Base-by-base conservation (phyloP, 2,888 invertebrate genomes). In the Nomada hirtipes region DNA sequence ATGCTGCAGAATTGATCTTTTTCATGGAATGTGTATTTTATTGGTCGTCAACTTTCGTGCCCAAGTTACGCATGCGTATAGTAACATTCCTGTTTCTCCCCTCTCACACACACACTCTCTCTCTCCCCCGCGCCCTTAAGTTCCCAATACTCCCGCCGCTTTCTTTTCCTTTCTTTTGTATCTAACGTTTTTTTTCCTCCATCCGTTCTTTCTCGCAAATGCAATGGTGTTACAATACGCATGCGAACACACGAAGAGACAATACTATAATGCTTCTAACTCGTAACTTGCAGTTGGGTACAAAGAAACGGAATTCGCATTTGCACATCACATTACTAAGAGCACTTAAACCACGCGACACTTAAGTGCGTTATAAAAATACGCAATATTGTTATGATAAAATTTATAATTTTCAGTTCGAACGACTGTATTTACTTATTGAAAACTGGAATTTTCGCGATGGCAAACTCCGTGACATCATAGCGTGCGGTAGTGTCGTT, bases 401-500 rank as follows among this genome's bases (percentile, higher is more conserved):
- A 88, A 87, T 86, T 82, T 73, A 73, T 86, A 88, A 79, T 88
- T 84, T 77, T 71, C 73, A 86, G 72, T 83, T 86, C 83, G 53
- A 86, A 76, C 70, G 83, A 86, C 76, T 86, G 86, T 64, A 63
- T 77, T 82, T 85, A 84, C 76, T 86, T 82, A 68, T 79, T 71
- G 65, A 67, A 78, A 67, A 77, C 74, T 68, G 55, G 74, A 84
- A 83, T 84, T 69, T 68, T 79, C 88, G 87, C 89, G 47, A 50
- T 71, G 69, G 55, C 29, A 44, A 26, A 18, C 36, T 78, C 90
- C 86, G 88, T 90, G 86, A 83, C 90, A 87, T 97, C 97, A 98
- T 93, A 98, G 96, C 82, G 98, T 98, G 92, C 97, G 98, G 94
- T 98, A 98, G 94, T 97, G 98, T 88, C 96, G 95, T 93, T 97